Conservation (phyloP, 2,113 vertebrate genomes). For the Oryzias javanicus region DNA sequence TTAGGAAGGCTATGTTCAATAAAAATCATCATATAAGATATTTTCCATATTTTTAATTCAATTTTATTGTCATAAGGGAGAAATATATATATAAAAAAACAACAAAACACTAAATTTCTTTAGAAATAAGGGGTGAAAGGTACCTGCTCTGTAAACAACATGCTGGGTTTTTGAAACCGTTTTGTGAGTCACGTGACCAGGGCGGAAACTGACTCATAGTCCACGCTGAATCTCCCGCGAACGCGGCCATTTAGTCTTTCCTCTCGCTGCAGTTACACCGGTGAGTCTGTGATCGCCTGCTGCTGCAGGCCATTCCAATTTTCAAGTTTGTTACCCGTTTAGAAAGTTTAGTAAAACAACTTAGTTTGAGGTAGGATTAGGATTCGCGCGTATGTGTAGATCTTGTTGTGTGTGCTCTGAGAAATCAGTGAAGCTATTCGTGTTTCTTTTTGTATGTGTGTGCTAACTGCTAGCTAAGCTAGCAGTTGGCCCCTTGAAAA, state of each 20-base stretch:
- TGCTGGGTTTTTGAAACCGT: conserved; percentile 13
- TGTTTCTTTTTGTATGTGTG: conserved; percentile 3
- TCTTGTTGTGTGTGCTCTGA: neutral
- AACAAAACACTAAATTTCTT: too few species aligned
- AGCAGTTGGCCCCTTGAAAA: conserved; percentile 40
- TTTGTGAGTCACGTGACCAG: conserved; percentile 71
- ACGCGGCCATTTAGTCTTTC: conserved; percentile 80
- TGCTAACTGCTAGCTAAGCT: conserved; percentile 38
- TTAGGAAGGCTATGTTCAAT: too few species aligned
- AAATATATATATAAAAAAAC: too few species aligned
- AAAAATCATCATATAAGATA: too few species aligned
- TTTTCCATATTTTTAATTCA: too few species aligned
- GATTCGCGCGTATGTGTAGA: rapidly evolving
- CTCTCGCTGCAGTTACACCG: conserved; percentile 60
- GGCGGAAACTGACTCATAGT: conserved; percentile 77
- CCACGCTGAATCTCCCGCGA: conserved; percentile 78
- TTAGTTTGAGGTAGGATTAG: neutral
- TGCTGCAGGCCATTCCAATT: neutral
- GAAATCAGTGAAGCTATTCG: neutral
- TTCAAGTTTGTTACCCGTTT: conserved; percentile 1
- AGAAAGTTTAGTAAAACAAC: neutral
- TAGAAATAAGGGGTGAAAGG: too few species aligned
- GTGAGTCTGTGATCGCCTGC: conserved; percentile 52
- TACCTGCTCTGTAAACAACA: neutral
- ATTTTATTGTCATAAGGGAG: too few species aligned